Evolutionary conservation across 2,113 vertebrate species (phyloP), one percentile per base, ranked within the genome.

Genomic region (Cyanoramphus novaezelandiae): DNA sequence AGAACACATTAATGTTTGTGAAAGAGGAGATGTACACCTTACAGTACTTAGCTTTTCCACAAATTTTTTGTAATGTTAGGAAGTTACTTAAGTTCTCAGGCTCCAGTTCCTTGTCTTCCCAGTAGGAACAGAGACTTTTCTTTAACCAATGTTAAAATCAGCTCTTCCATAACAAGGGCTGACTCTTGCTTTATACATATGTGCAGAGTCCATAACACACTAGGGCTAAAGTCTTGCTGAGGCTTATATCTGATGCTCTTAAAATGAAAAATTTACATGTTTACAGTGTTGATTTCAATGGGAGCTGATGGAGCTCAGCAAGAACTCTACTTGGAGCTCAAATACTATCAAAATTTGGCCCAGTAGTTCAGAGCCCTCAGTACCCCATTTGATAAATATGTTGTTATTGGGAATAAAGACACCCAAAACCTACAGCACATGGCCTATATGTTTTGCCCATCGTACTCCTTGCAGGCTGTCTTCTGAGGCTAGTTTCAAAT

Each of bases 1-100:
- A 55, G 17, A 24, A 63, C 0, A 0, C 4, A 7, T 14, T 37
- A 1, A 12, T 6, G 1, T 41, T 47, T 47, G 29, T 62, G 35
- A 49, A 77, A 64, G n/a, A 39, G 31, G 13, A 59, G 28, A 24
- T 28, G 43, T 9, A 12, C 4, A 19, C 4, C 19, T 59, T 21
- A 1, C 6, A 35, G 37, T 9, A 13, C 8, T 2, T 33, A 11
- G 5, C 10, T 59, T 90, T 53, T 43, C 11, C 47, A n/a, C 11
- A 31, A 6, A 12, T 2, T 35, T 39, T 39, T 31, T 65, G 11
- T 16, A 17, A 39, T 27, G 19, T 21, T 43, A 53, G 37, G 18
- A 52, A 69, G 18, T 50, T 17, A 3, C 21, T 46, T 46, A 13
- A 3, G 7, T 8, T 49, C 31, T 69, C 60, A 53, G 8, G 25